Percentiles rank a stretch among this genome's conserved stretches.
Conservation (phyloP, 2,113 vertebrate species). For the Dipodomys ordii region DNA sequence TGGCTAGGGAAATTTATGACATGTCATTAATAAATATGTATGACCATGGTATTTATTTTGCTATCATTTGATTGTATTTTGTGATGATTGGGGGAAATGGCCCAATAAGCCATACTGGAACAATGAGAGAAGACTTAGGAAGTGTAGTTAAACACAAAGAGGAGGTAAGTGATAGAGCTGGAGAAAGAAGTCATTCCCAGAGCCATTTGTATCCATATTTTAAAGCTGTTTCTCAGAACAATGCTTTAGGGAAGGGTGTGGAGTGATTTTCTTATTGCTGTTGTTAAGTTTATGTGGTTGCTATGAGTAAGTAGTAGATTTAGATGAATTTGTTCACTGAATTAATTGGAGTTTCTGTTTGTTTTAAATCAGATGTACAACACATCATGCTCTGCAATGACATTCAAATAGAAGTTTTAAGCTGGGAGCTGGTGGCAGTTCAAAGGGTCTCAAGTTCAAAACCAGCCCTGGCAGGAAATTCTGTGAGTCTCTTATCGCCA, state of each 20-base stretch:
- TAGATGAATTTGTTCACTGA: slow-evolving; percentile 25
- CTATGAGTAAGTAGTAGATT: slow-evolving; percentile 43
- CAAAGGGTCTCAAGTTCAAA: too few relatives aligned
- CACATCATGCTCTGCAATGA: not conserved
- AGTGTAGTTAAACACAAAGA: slow-evolving; percentile 19
- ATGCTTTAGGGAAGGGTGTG: slow-evolving; percentile 45
- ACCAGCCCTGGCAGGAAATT: too few relatives aligned
- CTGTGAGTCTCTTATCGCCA: too few relatives aligned
- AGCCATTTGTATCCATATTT: not conserved
- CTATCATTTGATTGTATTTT: not conserved
- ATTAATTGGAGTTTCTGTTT: slow-evolving; percentile 45
- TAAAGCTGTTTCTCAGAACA: slow-evolving; percentile 50
- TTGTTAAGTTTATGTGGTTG: not conserved
- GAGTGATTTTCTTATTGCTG: slow-evolving; percentile 25
- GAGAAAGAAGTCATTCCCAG: not conserved
- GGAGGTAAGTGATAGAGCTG: not conserved
- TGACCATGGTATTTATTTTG: not conserved
- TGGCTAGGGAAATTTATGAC: not conserved
- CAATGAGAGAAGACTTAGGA: slow-evolving; percentile 9
- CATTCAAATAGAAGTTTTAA: slow-evolving; percentile 11
- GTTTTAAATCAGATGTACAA: slow-evolving; percentile 22
- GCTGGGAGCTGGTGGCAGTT: too few relatives aligned
- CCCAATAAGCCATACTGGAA: not conserved
- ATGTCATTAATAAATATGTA: slow-evolving; percentile 15
- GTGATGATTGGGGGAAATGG: slow-evolving; percentile 8